Conservation (phyloP, 2,888 invertebrate species). For the Mimumesa dahlbomi region DNA sequence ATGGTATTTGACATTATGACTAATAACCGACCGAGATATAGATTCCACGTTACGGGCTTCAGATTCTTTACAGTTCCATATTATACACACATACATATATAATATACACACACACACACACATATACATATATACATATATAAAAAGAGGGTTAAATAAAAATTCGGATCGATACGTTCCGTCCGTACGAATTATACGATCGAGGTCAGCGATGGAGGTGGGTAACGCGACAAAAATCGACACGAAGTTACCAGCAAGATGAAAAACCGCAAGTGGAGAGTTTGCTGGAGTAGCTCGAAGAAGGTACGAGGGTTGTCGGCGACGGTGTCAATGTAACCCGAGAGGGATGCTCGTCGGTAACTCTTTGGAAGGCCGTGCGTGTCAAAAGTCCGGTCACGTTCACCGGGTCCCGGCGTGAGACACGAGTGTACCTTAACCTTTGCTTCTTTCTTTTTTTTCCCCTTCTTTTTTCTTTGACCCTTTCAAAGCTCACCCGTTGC, state of each 20-base stretch:
- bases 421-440: conserved; percentile 76
- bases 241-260: background rate
- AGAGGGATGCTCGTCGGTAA: conserved; percentile 68
- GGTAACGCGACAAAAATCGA: conserved; percentile 6
- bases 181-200: too few species aligned
- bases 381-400: conserved; percentile 76
- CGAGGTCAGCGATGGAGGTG: too few species aligned
- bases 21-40: too few species aligned
- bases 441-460: conserved; percentile 55
- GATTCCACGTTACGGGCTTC: too few species aligned
- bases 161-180: too few species aligned
- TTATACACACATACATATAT: too few species aligned
- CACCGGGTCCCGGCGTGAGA: conserved; percentile 65
- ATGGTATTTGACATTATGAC: too few species aligned
- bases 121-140: too few species aligned
- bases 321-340: conserved; percentile 71
- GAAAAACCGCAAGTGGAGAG: conserved; percentile 31
- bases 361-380: conserved; percentile 67
- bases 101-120: too few species aligned
- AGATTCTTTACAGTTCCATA: too few species aligned
- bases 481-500: conserved; percentile 20
- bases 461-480: conserved; percentile 1
- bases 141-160: too few species aligned
- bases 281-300: conserved; percentile 33
- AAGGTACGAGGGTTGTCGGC: conserved; percentile 60